These are phyloP conservation scores for Metellina segmentata DNA, from an alignment of 2,888 invertebrate genomes.

Conservation along the genomic window DNA sequence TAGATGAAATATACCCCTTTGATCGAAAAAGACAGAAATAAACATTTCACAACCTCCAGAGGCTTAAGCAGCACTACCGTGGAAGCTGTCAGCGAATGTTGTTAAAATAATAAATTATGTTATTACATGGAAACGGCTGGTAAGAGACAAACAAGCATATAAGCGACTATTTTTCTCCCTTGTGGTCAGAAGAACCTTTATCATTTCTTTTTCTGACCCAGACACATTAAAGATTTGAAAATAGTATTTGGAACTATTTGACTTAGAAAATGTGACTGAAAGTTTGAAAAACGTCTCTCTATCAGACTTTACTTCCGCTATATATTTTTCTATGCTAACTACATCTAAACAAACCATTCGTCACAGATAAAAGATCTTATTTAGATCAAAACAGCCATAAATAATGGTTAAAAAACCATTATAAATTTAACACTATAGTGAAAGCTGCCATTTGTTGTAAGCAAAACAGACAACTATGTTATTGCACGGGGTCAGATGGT, in stretches of 20 bases:
- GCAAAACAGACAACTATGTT: too few relatives aligned
- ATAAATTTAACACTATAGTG: too few relatives aligned
- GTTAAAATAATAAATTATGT: conserved; percentile 31
- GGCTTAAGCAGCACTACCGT: conserved; percentile 31
- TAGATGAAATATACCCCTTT: neutral
- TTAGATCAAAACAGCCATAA: too few relatives aligned
- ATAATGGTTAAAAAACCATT: too few relatives aligned
- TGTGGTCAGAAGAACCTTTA: conserved; percentile 59
- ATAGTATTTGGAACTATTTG: neutral
- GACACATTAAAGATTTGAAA: conserved; percentile 59
- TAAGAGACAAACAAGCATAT: conserved; percentile 38
- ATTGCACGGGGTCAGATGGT: too few relatives aligned
- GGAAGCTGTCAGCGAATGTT: conserved; percentile 22
- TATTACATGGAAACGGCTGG: conserved; percentile 26
- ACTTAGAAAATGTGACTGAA: too few relatives aligned
- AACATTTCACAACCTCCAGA: neutral
- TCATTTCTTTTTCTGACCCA: conserved; percentile 23
- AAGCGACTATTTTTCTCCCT: conserved; percentile 44
- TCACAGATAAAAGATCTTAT: too few relatives aligned
- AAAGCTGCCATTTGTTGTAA: too few relatives aligned
- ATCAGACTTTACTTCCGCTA: too few relatives aligned
- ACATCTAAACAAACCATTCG: too few relatives aligned
- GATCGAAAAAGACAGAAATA: neutral
- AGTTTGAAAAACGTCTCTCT: too few relatives aligned
- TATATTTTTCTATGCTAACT: too few relatives aligned